These are phyloP conservation scores for Cherax quadricarinatus DNA, from an alignment of 1,140 invertebrate species.

Conservation along the genomic window DNA sequence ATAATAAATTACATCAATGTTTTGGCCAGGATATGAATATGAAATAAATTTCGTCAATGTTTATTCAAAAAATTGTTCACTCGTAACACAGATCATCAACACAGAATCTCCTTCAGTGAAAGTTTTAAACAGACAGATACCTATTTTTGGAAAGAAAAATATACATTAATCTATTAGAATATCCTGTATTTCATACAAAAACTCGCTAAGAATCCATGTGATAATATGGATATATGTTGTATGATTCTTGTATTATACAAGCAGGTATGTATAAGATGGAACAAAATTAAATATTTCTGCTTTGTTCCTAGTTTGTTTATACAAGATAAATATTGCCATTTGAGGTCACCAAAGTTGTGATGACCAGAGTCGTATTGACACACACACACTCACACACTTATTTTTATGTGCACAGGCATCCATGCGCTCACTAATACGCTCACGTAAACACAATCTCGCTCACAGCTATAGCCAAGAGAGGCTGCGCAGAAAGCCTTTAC, in stretches of 20 bases:
- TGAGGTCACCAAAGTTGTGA: not conserved
- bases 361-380: not conserved
- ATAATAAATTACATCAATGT: too few relatives aligned
- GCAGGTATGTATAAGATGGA: not conserved
- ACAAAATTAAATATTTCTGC: not conserved
- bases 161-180: not conserved
- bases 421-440: too few relatives aligned
- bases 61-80: slow-evolving; percentile 32
- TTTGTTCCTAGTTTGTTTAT: not conserved
- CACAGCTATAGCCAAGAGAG: too few relatives aligned
- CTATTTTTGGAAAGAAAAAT: slow-evolving; percentile 28
- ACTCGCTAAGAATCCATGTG: slow-evolving; percentile 14
- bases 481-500: too few relatives aligned
- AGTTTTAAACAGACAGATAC: not conserved
- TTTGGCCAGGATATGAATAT: too few relatives aligned
- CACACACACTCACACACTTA: not conserved
- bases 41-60: not conserved
- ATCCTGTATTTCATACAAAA: slow-evolving; percentile 15
- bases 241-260: slow-evolving; percentile 6
- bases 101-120: not conserved
- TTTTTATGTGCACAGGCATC: too few relatives aligned
- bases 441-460: too few relatives aligned
- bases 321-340: not conserved
- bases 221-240: slow-evolving; percentile 7
- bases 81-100: slow-evolving; percentile 16